A percentile compares a stretch with the other conserved stretches of the same genome.
Evolutionary conservation across 2,797 vertebrate species (phyloP).

Genomic region (Hypotaenidia okinawae): DNA sequence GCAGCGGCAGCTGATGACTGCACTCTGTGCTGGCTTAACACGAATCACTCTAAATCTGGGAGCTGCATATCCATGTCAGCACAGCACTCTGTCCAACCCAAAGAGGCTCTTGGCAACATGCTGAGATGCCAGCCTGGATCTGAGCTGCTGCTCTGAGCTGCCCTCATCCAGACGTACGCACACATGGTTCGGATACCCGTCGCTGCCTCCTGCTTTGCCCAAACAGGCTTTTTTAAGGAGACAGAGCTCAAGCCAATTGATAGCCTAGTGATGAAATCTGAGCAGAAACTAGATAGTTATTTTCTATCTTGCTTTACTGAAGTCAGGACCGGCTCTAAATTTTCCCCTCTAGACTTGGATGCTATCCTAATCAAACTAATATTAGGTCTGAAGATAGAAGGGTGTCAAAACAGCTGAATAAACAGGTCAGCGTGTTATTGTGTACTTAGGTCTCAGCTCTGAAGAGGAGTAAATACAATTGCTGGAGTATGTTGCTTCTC

Average conservation of each 20-base stretch:
- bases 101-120: neutral
- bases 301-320: conserved; percentile 25
- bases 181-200: accelerated
- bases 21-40: neutral
- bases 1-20: neutral
- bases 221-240: neutral
- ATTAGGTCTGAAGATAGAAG: conserved; percentile 50
- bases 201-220: neutral
- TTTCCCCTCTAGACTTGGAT: conserved; percentile 39
- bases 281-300: conserved; percentile 18
- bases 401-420: conserved; percentile 63
- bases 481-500: conserved; percentile 24
- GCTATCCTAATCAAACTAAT: conserved; percentile 54
- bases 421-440: conserved; percentile 38
- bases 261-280: conserved; percentile 3
- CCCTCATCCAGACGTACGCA: neutral
- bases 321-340: conserved; percentile 30
- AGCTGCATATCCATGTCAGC: neutral
- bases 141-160: conserved; percentile 1
- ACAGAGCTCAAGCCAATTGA: neutral
- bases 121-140: conserved; percentile 20
- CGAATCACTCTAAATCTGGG: neutral
- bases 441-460: neutral
- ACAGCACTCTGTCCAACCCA: neutral
- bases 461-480: conserved; percentile 31